Conservation (phyloP, 2,113 vertebrate genomes). For the Dasypus novemcinctus region DNA sequence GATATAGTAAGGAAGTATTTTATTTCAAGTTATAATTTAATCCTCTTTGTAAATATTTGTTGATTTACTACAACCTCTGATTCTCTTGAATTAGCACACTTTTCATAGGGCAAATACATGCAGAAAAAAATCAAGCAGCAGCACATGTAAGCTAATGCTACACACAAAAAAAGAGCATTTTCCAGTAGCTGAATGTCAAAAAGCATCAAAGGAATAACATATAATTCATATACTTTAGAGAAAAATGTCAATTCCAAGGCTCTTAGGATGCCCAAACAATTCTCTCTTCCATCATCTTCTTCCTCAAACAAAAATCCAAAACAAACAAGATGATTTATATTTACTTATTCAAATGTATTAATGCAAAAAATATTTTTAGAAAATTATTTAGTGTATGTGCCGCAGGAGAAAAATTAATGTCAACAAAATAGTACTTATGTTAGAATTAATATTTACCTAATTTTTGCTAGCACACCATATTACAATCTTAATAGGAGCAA, state of each 20-base stretch:
- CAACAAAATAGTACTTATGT: neutral
- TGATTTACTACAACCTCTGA: neutral
- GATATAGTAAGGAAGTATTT: neutral
- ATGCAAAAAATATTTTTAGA: neutral
- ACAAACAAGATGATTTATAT: neutral
- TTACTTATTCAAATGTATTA: neutral
- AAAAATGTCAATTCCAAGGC: slow-evolving; percentile 64
- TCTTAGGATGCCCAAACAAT: slow-evolving; percentile 53
- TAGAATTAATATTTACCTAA: neutral
- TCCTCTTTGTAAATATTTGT: slow-evolving; percentile 54
- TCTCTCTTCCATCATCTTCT: neutral
- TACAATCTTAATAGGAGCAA: neutral
- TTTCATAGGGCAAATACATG: slow-evolving; percentile 57
- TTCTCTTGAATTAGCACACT: slow-evolving; percentile 55
- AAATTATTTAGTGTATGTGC: neutral
- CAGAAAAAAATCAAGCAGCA: slow-evolving; percentile 56
- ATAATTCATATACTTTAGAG: slow-evolving; percentile 64
- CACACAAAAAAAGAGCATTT: slow-evolving; percentile 69
- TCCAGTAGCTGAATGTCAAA: slow-evolving; percentile 66
- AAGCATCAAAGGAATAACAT: slow-evolving; percentile 55
- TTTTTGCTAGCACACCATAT: slow-evolving; percentile 28
- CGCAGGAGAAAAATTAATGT: neutral
- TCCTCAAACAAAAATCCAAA: slow-evolving; percentile 5
- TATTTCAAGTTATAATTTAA: neutral
- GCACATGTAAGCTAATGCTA: slow-evolving; percentile 62